A percentile compares a stretch with the other conserved stretches of the same genome.
Evolutionary conservation across 2,797 vertebrate genomes (phyloP).

Genomic region (Emydoidea blandingii): DNA sequence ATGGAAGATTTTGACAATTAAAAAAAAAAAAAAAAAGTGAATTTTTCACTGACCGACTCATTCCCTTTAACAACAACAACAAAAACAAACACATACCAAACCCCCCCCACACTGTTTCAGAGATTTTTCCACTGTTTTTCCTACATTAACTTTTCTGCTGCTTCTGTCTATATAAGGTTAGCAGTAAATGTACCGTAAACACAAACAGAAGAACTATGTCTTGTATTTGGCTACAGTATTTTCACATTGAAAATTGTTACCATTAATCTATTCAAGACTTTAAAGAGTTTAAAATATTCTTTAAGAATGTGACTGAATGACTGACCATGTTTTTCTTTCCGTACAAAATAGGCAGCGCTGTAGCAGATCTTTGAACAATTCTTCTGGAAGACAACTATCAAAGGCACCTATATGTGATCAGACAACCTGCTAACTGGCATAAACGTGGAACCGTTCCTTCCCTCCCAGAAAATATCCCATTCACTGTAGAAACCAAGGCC

Average conservation of each 20-base stretch:
- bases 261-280: background rate
- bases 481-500: background rate
- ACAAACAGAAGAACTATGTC: background rate
- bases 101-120: background rate
- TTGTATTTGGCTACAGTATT: background rate
- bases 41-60: background rate
- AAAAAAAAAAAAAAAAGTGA: background rate
- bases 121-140: background rate
- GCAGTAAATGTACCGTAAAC: background rate
- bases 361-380: background rate
- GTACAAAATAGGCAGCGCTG: background rate
- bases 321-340: background rate
- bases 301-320: background rate
- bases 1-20: background rate
- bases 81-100: background rate
- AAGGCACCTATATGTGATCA: background rate
- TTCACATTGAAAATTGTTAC: background rate
- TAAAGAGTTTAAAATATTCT: background rate
- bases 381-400: background rate
- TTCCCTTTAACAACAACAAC: too few relatives aligned
- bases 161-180: background rate
- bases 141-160: background rate
- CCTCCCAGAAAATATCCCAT: background rate
- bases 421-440: background rate
- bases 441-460: background rate